Percentiles rank a stretch among this genome's conserved stretches.
phyloP scores from a whole-genome alignment of 1,140 invertebrate species.

The Pseudomyrmex pallidus region DNA sequence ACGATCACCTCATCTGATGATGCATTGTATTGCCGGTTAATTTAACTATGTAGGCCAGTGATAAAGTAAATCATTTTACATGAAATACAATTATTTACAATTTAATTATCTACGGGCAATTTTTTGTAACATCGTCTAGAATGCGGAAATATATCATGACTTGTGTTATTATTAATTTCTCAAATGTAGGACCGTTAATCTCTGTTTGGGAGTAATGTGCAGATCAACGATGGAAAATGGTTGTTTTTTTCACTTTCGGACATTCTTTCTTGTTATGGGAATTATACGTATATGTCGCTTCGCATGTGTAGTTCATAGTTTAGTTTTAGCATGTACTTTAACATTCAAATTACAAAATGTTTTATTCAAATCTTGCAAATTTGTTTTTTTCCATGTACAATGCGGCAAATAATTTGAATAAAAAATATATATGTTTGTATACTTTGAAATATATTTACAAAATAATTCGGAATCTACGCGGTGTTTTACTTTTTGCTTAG shows the following conservation, averaged over 20 bases:
- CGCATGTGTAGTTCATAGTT: not conserved
- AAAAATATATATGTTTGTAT: slow-evolving; percentile 72
- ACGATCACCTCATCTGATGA: slow-evolving; percentile 7
- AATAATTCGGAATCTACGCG: slow-evolving; percentile 55
- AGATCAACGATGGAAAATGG: slow-evolving; percentile 28
- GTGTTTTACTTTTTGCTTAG: slow-evolving; percentile 45
- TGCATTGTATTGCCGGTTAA: slow-evolving; percentile 27
- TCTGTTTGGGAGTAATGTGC: slow-evolving; percentile 22
- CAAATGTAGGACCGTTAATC: slow-evolving; percentile 57
- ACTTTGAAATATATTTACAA: slow-evolving; percentile 74
- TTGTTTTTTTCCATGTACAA: slow-evolving; percentile 60
- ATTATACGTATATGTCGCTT: slow-evolving; percentile 22
- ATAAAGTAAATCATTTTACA: slow-evolving; percentile 33
- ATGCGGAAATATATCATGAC: not conserved
- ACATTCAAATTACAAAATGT: slow-evolving; percentile 61
- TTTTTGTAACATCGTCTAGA: not conserved
- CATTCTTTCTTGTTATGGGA: not conserved
- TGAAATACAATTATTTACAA: not conserved
- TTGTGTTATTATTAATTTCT: slow-evolving; percentile 30
- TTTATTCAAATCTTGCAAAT: slow-evolving; percentile 61
- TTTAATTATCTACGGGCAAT: too few relatives aligned
- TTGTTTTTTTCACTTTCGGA: slow-evolving; percentile 6
- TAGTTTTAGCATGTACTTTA: slow-evolving; percentile 50
- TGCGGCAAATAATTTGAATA: slow-evolving; percentile 71
- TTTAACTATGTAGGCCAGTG: slow-evolving; percentile 43